Base-by-base conservation (phyloP, 2,888 invertebrate genomes). In the Achlya flavicornis region DNA sequence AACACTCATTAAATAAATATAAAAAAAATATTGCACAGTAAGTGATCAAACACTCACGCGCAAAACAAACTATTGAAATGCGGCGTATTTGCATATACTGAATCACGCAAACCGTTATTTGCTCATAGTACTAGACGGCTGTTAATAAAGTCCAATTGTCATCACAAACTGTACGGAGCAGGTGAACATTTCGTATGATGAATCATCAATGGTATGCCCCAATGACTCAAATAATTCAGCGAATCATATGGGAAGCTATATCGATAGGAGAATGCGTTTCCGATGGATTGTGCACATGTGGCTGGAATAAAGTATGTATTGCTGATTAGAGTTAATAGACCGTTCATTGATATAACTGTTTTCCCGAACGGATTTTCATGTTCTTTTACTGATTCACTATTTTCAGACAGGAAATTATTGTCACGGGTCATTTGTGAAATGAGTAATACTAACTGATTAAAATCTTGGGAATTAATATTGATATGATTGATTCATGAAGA, bases 61-160 rank as follows among this genome's bases (percentile, higher is more conserved):
- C 76, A 78, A 78, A 83, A 83, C 76, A 84, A 73, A 38, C 73
- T 73, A 78, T 73, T 81, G 77, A 84, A 86, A 80, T 73, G 69
- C 68, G 67, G 58, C 69, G 66, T 83, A 84, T 86, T 85, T 83
- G 79, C 80, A 82, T 85, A 83, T 75, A 77, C 79, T 81, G 80
- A 85, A 80, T 87, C 85, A 87, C 69, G 66, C 67, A 14, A 38
- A 58, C 64, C 72, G 79, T 81, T 79, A 81, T 68, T 70, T 70
- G 74, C 65, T 58, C 73, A 73, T 63, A 70, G 67, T 69, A 41
- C 41, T 6, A 62, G 64, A 64, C 64, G 67, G 26, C 43, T 41
- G n/a, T 62, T 59, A 65, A 66, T 61, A 61, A 66, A 66, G 68
- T 63, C 63, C 48, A 71, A 67, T 73, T 78, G 73, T 71, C 73